phyloP scores from a whole-genome alignment of 2,888 invertebrate species.

The Drosophila hamatofila region DNA sequence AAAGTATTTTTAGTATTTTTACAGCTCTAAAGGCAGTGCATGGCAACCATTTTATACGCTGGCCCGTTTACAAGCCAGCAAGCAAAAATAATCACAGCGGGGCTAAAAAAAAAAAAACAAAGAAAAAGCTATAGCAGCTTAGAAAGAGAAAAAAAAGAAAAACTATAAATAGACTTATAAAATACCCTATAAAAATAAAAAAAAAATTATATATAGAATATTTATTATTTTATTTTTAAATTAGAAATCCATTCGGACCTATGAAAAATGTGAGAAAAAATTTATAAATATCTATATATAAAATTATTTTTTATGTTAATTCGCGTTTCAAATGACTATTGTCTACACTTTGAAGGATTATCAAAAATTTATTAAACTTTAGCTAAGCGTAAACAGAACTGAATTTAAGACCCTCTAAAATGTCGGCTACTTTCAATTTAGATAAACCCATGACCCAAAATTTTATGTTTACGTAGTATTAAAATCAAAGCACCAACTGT shows the following conservation, averaged over 20 bases:
- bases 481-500: conserved; percentile 42
- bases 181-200: conserved; percentile 5
- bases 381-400: background rate
- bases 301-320: background rate
- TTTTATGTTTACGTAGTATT: conserved; percentile 17
- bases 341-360: background rate
- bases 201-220: too few species aligned
- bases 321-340: background rate
- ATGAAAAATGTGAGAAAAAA: background rate
- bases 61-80: conserved; percentile 51
- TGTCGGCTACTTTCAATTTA: background rate
- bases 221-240: background rate
- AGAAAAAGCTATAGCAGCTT: conserved; percentile 4
- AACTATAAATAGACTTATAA: background rate
- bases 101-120: conserved; percentile 1
- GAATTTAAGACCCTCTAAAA: background rate
- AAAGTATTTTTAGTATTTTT: background rate
- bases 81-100: conserved; percentile 47
- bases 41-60: conserved; percentile 10
- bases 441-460: background rate
- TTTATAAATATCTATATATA: background rate
- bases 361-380: background rate
- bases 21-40: background rate
- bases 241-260: background rate
- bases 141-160: background rate